Base-by-base conservation (phyloP, 1,140 invertebrate species). In the Lycorma delicatula region DNA sequence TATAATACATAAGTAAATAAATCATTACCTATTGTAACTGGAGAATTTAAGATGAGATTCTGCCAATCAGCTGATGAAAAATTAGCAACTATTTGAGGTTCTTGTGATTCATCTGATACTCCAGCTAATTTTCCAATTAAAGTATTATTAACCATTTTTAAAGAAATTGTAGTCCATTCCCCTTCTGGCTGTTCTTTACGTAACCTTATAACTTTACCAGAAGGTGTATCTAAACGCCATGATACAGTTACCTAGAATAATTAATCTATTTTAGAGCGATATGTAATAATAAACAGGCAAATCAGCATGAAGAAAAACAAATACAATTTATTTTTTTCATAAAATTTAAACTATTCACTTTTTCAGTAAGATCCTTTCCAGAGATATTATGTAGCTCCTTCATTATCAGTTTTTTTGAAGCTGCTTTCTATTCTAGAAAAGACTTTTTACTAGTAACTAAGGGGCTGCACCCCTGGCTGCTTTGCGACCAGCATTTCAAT, bases 81-180 rank as follows among this genome's bases (percentile, higher is more conserved):
- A 58, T 71, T 75, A 27, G 64, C 54, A 3, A 18, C 13, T 25
- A 71, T 70, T 49, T 69, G 66, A 31, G 79, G 69, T 23, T 74
- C 70, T 4, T 72, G 70, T 27, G 72, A 69, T 23, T 60, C 62
- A 29, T 60, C 63, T 49, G 75, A 75, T 61, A 73, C 74, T 0
- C 75, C 72, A 3, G 75, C 69, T 47, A 70, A 66, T 56, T 78
- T 77, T 53, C 76, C 72, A 66, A 77, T 77, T 6, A 84, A 66
- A 2, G 18, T 13, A 18, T 77, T 72, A 52, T 79, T 78, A 44
- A 73, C 75, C n/a, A 79, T 61, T 64, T 71, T 72, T 2, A 88
- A 64, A 18, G 78, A 67, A 31, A 89, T 73, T 18, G 80, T 80
- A 25, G 81, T 81, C 86, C 86, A 88, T 62, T 83, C 79, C 0